Evolutionary conservation across 1,140 invertebrate species (phyloP).

Genomic region (Amphibalanus amphitrite): DNA sequence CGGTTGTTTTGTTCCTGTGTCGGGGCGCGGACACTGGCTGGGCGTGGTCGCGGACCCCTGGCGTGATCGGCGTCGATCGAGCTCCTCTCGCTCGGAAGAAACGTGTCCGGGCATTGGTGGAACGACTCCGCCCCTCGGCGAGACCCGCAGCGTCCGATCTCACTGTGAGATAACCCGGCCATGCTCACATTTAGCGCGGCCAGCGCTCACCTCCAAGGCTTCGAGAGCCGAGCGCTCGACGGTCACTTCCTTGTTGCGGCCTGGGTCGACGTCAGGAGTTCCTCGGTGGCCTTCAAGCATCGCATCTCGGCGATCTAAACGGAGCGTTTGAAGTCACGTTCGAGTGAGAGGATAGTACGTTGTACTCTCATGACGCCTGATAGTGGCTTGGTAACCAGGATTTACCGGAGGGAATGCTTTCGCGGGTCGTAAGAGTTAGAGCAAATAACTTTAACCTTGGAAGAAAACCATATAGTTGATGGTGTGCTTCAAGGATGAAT

Average conservation of each 20-base stretch:
- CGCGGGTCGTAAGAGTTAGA: no score
- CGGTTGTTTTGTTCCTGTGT: background rate
- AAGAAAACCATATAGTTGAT: no score
- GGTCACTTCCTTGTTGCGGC: background rate
- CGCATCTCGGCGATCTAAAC: background rate
- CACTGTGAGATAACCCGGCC: background rate
- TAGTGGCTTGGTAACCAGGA: no score
- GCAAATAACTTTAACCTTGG: no score
- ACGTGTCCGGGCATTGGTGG: background rate
- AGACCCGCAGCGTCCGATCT: background rate
- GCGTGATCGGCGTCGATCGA: background rate
- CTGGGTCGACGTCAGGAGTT: no score
- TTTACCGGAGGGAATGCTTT: no score
- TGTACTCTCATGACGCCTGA: no score
- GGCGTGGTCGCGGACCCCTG: background rate
- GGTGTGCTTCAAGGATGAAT: no score
- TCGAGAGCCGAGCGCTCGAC: no score
- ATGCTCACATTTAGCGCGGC: no score
- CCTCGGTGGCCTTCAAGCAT: background rate
- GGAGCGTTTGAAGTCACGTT: background rate
- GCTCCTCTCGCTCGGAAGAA: background rate
- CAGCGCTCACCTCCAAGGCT: background rate
- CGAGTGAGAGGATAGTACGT: no score
- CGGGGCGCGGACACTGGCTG: background rate
- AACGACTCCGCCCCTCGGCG: no score